Evolutionary conservation across 2,888 invertebrate species (phyloP), one percentile per base, ranked within the genome.

Genomic region (Exocentrus adspersus): DNA sequence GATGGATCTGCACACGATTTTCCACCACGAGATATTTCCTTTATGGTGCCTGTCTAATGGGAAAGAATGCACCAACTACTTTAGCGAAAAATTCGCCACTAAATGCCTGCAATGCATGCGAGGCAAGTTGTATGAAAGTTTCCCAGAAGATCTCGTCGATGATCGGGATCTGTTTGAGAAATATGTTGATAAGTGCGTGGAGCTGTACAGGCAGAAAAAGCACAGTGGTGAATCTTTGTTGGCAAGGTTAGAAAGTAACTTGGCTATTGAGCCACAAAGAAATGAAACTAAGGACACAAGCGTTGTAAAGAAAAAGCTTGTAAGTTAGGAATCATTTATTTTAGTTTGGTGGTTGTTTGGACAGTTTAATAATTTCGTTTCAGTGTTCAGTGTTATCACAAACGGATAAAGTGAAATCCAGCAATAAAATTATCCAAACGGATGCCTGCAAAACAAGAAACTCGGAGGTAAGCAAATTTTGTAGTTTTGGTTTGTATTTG

Each of bases 321-420:
- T 37, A n/a, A 10, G 37, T 37, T 12, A 14, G n/a, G n/a, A 4
- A 37, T 12, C 14, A 5, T 10, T 37, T 37, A 12, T 37, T 12
- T 12, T 12, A 1, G 0, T 37, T 37, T 37, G 2, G n/a, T n/a
- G n/a, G n/a, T n/a, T n/a, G n/a, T n/a, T n/a, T n/a, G n/a, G n/a
- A n/a, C n/a, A n/a, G n/a, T n/a, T n/a, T n/a, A n/a, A n/a, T n/a
- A n/a, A n/a, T n/a, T n/a, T 30, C 17, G 0, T 53, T 53, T 42
- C 16, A 53, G 53, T 14, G 14, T 14, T 14, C 41, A 53, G 16
- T 21, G 1, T 21, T 59, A 24, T 46, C 41, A 7, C 63, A 63
- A 53, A 63, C 63, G 3, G 64, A 64, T 9, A 64, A 56, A 43
- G 7, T 45, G 16, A 60, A 60, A 50, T 21, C 3, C 12, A 42